Base-by-base conservation (phyloP, 2,797 vertebrate genomes). In the Amblyraja radiata region DNA sequence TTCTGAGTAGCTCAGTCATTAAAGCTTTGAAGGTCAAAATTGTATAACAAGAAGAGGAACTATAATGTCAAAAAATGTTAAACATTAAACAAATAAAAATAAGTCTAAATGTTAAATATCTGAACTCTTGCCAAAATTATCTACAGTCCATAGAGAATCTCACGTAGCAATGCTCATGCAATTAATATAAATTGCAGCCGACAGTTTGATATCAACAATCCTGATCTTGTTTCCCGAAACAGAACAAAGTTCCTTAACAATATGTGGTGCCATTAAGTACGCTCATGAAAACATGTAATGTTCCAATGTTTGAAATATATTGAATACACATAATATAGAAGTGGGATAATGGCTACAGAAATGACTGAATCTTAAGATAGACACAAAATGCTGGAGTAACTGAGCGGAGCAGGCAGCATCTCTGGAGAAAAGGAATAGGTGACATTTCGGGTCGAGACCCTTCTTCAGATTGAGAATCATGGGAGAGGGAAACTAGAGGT, bases 11-110 rank as follows among this genome's bases (percentile, higher is more conserved):
- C 25, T 92, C 39, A 92, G 36, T 92, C 71, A 54, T 73, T 92
- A 92, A 92, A 92, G 25, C 71, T 74, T 92, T 92, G 90, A 74
- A 73, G 71, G 90, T 73, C 65, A 73, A 92, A 92, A 92, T 74
- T 73, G 39, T 58, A 54, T 54, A 74, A 76, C 39, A 73, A 13
- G 46, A 92, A 74, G 74, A 46, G 39, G 68, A 74, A 92, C 39
- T 18, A 54, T 11, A 46, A 76, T 54, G 71, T 76, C 90, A 92
- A 74, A 92, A 90, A 54, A 36, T 54, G 36, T 74, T 92, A 54
- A 46, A 54, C 23, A 25, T 92, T 39, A 92, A 92, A 76, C 36
- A 92, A 92, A 76, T 58, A 73, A 92, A 84, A 84, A 68, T 13
- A 76, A 92, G 11, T 36, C 8, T 23, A 65, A 68, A 76, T 92